Evolutionary conservation across 2,113 vertebrate genomes (phyloP).

Genomic region (Pteruthius melanotis): DNA sequence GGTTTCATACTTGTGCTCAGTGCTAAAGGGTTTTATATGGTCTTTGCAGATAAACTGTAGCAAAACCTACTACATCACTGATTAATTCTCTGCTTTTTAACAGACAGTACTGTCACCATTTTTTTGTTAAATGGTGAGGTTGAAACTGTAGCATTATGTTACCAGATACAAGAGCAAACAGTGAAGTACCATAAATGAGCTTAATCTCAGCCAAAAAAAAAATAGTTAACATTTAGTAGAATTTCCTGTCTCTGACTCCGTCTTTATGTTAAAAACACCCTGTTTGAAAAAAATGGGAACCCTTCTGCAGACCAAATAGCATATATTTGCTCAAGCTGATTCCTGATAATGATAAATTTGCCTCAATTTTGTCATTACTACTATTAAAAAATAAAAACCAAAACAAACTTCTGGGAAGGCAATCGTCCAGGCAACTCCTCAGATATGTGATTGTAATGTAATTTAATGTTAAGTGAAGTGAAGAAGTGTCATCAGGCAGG

Average conservation of each 20-base stretch:
- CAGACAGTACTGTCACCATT: fast-evolving
- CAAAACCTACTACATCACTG: not conserved
- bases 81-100: not conserved
- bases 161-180: not conserved
- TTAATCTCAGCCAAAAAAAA: not conserved
- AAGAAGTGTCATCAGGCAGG: not conserved
- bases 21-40: not conserved
- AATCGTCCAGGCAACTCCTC: not conserved
- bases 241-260: not conserved
- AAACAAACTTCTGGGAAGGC: not conserved
- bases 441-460: not conserved
- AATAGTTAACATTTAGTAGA: not conserved
- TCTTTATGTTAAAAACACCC: not conserved
- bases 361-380: not conserved
- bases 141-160: not conserved
- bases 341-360: not conserved
- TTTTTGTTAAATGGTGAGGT: not conserved
- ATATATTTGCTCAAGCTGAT: not conserved
- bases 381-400: not conserved
- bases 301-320: not conserved
- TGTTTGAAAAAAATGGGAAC: not conserved
- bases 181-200: not conserved
- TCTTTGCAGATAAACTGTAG: not conserved
- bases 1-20: not conserved
- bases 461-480: not conserved